These are phyloP conservation scores for Enteromius thamalakanensis DNA, from an alignment of 2,797 vertebrate genomes.

Conservation along the genomic window DNA sequence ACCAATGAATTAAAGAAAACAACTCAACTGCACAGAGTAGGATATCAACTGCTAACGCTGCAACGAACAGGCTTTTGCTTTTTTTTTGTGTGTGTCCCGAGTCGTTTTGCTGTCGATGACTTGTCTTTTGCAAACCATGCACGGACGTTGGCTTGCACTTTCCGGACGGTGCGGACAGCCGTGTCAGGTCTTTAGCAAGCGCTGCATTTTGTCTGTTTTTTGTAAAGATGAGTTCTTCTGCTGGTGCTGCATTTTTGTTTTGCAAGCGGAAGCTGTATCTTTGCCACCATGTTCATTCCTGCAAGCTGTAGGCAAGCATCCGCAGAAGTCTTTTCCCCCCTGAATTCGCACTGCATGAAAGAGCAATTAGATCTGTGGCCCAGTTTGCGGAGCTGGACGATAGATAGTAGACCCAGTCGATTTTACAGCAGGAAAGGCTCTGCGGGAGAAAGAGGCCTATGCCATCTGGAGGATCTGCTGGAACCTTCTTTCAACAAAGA, in stretches of 20 bases:
- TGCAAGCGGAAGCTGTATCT: constrained; percentile 17
- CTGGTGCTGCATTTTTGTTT: constrained; percentile 19
- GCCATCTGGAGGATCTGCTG: constrained; percentile 38
- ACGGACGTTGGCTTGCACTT: constrained; percentile 14
- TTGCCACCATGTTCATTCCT: constrained; percentile 19
- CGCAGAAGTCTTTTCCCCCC: constrained; percentile 13
- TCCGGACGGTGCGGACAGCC: background rate
- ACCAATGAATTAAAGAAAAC: constrained; percentile 18
- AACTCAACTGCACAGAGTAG: constrained; percentile 8
- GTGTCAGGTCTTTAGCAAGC: constrained; percentile 25
- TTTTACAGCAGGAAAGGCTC: constrained; percentile 44
- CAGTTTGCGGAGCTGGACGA: constrained; percentile 42
- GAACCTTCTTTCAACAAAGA: constrained; percentile 34
- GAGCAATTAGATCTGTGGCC: constrained; percentile 53
- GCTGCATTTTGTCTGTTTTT: constrained; percentile 28
- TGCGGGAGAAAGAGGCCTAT: constrained; percentile 31
- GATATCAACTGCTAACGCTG: background rate
- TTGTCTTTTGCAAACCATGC: background rate
- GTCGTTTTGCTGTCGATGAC: constrained; percentile 31
- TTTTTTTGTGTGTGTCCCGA: background rate
- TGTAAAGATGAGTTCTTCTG: constrained; percentile 25
- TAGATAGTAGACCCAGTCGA: constrained; percentile 45
- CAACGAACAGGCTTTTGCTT: background rate
- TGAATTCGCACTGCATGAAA: constrained; percentile 50
- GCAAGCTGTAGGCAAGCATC: constrained; percentile 21